These are phyloP conservation scores for Drosophila multiciliata DNA, from an alignment of 2,888 invertebrate genomes.

Conservation along the genomic window DNA sequence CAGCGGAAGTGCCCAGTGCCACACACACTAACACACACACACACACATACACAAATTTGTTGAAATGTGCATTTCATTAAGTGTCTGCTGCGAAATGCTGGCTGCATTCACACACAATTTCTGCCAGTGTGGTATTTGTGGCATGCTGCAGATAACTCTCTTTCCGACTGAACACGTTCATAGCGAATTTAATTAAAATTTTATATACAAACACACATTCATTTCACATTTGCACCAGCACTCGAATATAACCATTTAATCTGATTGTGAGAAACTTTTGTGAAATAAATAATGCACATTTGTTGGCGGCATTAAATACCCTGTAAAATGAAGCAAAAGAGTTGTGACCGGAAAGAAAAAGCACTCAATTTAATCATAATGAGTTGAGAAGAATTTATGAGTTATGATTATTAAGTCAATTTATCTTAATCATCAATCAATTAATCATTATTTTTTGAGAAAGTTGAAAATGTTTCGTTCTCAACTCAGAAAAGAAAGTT, in stretches of 20 bases:
- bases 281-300: constrained; percentile 11
- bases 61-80: constrained; percentile 29
- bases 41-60: constrained; percentile 12
- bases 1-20: constrained; percentile 56
- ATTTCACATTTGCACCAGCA: neutral
- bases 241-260: constrained; percentile 17
- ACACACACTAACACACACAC: neutral
- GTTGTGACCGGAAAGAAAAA: neutral
- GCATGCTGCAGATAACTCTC: constrained; percentile 52
- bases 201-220: constrained; percentile 4
- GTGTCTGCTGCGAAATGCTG: neutral
- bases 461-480: neutral
- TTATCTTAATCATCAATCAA: neutral
- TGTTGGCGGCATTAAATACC: neutral
- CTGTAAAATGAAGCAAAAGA: neutral
- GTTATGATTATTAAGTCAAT: neutral
- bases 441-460: neutral
- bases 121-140: constrained; percentile 43
- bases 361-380: neutral
- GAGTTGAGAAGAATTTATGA: neutral
- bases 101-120: constrained; percentile 9
- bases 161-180: constrained; percentile 25
- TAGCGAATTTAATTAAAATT: constrained; percentile 54
- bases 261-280: constrained; percentile 22
- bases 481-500: neutral